Evolutionary conservation across 2,797 vertebrate species (phyloP).

Genomic region (Adrianichthys oophorus): DNA sequence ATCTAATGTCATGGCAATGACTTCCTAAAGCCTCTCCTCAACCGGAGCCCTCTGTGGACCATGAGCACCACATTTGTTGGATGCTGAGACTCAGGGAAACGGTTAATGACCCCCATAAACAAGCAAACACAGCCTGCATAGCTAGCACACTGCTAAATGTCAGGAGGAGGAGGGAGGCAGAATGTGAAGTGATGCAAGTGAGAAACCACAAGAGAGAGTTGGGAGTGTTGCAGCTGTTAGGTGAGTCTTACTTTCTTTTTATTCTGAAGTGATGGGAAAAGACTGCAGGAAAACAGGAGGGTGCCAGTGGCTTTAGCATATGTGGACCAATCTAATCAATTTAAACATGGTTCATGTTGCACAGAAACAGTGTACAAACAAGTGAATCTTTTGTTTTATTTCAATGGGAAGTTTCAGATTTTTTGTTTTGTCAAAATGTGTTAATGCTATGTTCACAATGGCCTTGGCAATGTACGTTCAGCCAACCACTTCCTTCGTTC

Average conservation of each 20-base stretch:
- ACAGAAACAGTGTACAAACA: constrained; percentile 47
- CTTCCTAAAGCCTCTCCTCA: constrained; percentile 25
- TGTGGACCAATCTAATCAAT: constrained; percentile 13
- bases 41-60: constrained; percentile 31
- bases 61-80: constrained; percentile 62
- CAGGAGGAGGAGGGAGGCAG: constrained; percentile 29
- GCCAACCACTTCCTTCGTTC: neutral
- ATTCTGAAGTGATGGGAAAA: neutral
- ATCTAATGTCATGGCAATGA: constrained; percentile 38
- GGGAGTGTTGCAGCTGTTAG: neutral
- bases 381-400: constrained; percentile 29
- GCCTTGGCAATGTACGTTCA: too few relatives aligned
- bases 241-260: neutral
- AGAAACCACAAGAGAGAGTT: constrained; percentile 1
- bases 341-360: constrained; percentile 21
- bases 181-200: constrained; percentile 2
- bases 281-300: constrained; percentile 3
- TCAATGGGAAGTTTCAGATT: constrained; percentile 15
- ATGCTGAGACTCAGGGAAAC: constrained; percentile 48
- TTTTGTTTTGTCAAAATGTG: neutral
- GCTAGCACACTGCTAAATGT: constrained; percentile 61
- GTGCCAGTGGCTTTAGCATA: neutral
- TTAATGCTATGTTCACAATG: neutral
- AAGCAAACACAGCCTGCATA: constrained; percentile 35
- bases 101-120: constrained; percentile 70